Evolutionary conservation across 2,888 invertebrate species (phyloP), one percentile per base, ranked within the genome.

Genomic region (Eupithecia inturbata): DNA sequence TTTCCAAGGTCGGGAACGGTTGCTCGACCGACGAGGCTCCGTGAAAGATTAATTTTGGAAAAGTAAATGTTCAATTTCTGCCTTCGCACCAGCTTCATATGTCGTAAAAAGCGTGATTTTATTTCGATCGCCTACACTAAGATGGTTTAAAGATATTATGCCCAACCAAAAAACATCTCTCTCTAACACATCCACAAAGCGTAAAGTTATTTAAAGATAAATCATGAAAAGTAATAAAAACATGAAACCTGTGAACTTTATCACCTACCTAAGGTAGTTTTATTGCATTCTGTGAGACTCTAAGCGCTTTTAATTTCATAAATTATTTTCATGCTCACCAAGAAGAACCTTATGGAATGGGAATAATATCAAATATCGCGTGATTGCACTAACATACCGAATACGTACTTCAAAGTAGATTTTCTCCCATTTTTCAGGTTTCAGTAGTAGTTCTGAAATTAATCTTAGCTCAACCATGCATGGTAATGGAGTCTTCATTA

Each of bases 251-350:
- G 57, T 10, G 22, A 53, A 53, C 53, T 53, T 53, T 53, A 57
- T 57, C 57, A 57, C 57, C 57, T 57, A 26, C 26, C 22, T 26
- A 10, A 53, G 57, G 57, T 57, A 57, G 57, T 57, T 53, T 53
- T 53, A 53, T 53, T 53, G n/a, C 53, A 53, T 53, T 57, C 26
- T 57, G 57, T 57, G 57, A 57, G 26, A 57, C 22, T 57, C 53
- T 26, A 5, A 57, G 57, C 57, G 26, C 57, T 0, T 57, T 57
- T 57, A 57, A 57, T 57, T 57, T 57, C 57, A 57, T 57, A 57
- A 57, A 57, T 57, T 57, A 14, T 12, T 26, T 26, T 57, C 57
- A 12, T 14, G 26, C 12, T 26, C 26, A 26, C 12, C 57, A 22
- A 57, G 57, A 14, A 53, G 53, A 10, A 22, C 26, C 26, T 22